phyloP scores from a whole-genome alignment of 2,888 invertebrate species.

The Meganola albula region DNA sequence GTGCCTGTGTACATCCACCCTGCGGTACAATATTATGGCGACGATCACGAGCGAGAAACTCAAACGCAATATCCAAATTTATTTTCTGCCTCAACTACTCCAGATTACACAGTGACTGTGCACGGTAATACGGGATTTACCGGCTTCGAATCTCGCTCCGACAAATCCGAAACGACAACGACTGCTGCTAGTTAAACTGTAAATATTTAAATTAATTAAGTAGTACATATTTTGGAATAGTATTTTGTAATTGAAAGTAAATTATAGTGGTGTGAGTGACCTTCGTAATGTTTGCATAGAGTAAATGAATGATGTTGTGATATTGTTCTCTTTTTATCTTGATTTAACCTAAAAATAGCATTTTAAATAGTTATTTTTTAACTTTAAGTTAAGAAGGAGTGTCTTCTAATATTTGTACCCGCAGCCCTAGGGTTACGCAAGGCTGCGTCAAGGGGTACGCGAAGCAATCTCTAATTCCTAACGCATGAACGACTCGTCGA shows the following conservation, averaged over 20 bases:
- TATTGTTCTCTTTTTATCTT: too few species aligned
- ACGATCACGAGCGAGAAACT: constrained; percentile 22
- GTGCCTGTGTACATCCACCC: constrained; percentile 55
- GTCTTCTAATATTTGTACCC: too few species aligned
- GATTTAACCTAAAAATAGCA: too few species aligned
- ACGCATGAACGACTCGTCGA: too few species aligned
- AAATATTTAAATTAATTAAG: constrained; percentile 22
- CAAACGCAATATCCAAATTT: too few species aligned
- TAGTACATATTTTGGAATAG: constrained; percentile 8
- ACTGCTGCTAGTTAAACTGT: constrained; percentile 29
- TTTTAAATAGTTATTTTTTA: too few species aligned
- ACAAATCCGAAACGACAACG: constrained; percentile 26
- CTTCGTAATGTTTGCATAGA: constrained; percentile 33
- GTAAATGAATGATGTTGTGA: constrained; percentile 69
- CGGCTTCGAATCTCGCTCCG: constrained; percentile 56
- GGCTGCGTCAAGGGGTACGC: too few species aligned
- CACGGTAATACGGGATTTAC: constrained; percentile 51
- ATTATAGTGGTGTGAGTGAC: constrained; percentile 43
- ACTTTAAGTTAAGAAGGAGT: too few species aligned
- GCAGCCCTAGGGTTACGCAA: too few species aligned
- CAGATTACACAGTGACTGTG: constrained; percentile 43
- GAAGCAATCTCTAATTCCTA: too few species aligned
- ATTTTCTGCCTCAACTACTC: constrained; percentile 23
- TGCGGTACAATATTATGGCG: constrained; percentile 39
- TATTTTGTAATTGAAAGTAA: constrained; percentile 30